Evolutionary conservation across 1,140 invertebrate species (phyloP), one percentile per base, ranked within the genome.

Genomic region (Druon quercuslanigerum): DNA sequence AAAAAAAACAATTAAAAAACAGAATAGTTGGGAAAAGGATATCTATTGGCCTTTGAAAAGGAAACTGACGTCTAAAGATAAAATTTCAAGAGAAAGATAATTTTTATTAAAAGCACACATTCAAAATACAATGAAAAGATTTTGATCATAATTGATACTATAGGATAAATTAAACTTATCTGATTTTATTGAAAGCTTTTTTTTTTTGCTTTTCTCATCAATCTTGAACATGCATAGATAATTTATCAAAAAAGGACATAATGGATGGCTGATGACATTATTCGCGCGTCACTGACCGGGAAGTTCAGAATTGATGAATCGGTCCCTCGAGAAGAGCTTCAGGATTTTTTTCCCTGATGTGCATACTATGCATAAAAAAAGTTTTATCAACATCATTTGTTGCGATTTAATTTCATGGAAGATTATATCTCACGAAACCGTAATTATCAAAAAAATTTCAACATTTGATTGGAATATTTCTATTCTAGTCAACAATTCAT

Each of bases 191-290:
- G 20, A 60, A 66, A 46, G 14, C 13, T 40, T 66, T 66, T 60
- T 66, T 66, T 66, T 60, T 66, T 66, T 66, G 60, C 60, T 16
- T 46, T 40, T 8, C 14, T 66, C 60, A 66, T 66, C 60, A 66
- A 66, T 66, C 60, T 66, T 66, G 16, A n/a, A 40, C 2, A 33
- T n/a, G 60, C 14, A 66, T 66, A 66, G n/a, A 25, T 66, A 66
- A 40, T 54, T 17, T 54, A 17, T 51, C 56, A 17, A 16, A n/a
- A n/a, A 51, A 20, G 13, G 50, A 60, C 77, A 79, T 81, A 82
- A 83, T 85, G 81, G 80, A 85, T 85, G 78, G 79, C 79, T 83
- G 81, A 82, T 84, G 74, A 82, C 76, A 83, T 86, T 86, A 86
- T 86, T 79, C 78, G 84, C 81, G 78, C 83, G 80, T 82, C 80